Evolutionary conservation across 1,140 invertebrate species (phyloP).

Genomic region (Hesperophylax magnus): DNA sequence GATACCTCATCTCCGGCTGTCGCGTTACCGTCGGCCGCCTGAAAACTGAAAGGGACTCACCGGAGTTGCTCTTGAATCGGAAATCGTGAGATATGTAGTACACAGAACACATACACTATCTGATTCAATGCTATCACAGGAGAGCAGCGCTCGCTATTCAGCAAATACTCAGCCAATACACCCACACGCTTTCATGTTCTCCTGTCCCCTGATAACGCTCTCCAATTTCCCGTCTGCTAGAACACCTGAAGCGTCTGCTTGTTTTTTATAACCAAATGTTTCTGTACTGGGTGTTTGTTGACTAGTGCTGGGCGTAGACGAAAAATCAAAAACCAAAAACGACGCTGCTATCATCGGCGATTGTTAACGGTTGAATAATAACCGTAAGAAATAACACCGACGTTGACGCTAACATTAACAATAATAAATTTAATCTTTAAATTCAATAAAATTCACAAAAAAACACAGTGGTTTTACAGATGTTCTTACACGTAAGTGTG

Average conservation of each 20-base stretch:
- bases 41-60: neutral
- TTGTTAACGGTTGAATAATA: too few relatives aligned
- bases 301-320: too few relatives aligned
- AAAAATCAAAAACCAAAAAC: too few relatives aligned
- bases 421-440: too few relatives aligned
- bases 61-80: neutral
- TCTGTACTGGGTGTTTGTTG: too few relatives aligned
- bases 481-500: too few relatives aligned
- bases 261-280: too few relatives aligned
- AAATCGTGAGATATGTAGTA: constrained; percentile 2
- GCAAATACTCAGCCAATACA: neutral
- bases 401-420: too few relatives aligned
- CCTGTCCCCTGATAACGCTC: constrained; percentile 15
- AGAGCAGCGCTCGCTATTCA: neutral
- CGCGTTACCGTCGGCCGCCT: neutral
- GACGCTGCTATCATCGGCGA: too few relatives aligned
- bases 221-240: constrained; percentile 12
- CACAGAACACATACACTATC: constrained; percentile 8
- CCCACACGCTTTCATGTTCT: neutral
- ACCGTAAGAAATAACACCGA: too few relatives aligned
- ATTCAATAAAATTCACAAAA: too few relatives aligned
- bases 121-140: constrained; percentile 4
- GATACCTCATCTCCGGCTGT: constrained; percentile 27
- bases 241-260: neutral
- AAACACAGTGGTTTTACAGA: too few relatives aligned